Evolutionary conservation across 2,113 vertebrate genomes (phyloP).

Genomic region (Recurvirostra avosetta): DNA sequence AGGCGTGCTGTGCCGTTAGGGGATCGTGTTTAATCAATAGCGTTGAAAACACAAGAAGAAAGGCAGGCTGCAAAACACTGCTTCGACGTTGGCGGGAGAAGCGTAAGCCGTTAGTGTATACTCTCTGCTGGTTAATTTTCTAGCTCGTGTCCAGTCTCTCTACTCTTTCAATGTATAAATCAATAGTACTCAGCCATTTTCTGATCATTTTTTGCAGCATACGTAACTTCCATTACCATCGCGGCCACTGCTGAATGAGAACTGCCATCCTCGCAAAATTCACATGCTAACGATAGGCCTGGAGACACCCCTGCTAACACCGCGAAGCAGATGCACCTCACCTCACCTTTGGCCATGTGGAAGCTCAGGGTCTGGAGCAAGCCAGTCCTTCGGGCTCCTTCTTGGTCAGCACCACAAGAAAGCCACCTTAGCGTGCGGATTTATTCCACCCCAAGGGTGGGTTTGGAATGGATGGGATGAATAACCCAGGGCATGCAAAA

Average conservation of each 20-base stretch:
- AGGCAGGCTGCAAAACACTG: background rate
- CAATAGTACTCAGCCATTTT: background rate
- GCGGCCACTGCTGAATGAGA: background rate
- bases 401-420: background rate
- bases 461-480: background rate
- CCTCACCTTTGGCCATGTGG: background rate
- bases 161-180: background rate
- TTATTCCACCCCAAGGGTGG: background rate
- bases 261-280: background rate
- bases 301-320: background rate
- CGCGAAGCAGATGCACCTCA: background rate
- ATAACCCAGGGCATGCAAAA: background rate
- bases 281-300: rapidly evolving
- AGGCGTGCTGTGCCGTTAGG: background rate
- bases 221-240: no score
- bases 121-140: background rate
- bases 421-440: background rate
- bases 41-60: background rate
- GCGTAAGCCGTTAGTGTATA: no score
- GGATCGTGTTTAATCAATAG: background rate
- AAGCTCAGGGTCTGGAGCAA: background rate
- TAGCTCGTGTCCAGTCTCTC: background rate
- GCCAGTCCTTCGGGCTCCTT: background rate
- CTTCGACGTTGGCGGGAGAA: background rate
- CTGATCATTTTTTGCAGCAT: background rate